phyloP scores from a whole-genome alignment of 2,113 vertebrate genomes.

The Labeo rohita region DNA sequence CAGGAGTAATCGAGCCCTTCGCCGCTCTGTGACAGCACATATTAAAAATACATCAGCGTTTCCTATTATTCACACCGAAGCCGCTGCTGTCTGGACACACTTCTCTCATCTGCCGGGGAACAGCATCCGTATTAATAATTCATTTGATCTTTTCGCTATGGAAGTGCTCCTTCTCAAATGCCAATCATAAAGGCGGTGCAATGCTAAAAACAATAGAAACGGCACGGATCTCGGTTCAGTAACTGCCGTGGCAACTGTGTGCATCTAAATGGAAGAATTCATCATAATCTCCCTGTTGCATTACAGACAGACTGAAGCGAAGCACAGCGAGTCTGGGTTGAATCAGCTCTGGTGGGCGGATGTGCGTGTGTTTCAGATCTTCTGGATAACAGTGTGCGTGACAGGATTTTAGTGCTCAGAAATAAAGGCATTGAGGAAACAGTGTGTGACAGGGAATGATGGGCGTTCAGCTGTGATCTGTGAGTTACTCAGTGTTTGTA shows the following conservation, averaged over 20 bases:
- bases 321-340: background rate
- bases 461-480: background rate
- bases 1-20: background rate
- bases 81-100: background rate
- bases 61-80: background rate
- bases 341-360: background rate
- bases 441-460: background rate
- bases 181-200: background rate
- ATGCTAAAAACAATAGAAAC: background rate
- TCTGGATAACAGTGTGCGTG: background rate
- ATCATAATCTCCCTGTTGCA: background rate
- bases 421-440: background rate
- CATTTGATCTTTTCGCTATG: background rate
- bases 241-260: background rate
- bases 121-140: constrained; percentile 22
- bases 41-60: constrained; percentile 33
- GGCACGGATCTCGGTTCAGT: background rate
- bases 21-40: background rate
- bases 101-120: background rate
- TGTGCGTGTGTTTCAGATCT: background rate
- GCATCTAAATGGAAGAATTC: background rate
- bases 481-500: background rate
- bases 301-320: background rate
- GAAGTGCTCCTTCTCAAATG: constrained; percentile 33
- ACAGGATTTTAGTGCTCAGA: background rate